phyloP scores from a whole-genome alignment of 2,797 vertebrate species.

The Mus caroli region DNA sequence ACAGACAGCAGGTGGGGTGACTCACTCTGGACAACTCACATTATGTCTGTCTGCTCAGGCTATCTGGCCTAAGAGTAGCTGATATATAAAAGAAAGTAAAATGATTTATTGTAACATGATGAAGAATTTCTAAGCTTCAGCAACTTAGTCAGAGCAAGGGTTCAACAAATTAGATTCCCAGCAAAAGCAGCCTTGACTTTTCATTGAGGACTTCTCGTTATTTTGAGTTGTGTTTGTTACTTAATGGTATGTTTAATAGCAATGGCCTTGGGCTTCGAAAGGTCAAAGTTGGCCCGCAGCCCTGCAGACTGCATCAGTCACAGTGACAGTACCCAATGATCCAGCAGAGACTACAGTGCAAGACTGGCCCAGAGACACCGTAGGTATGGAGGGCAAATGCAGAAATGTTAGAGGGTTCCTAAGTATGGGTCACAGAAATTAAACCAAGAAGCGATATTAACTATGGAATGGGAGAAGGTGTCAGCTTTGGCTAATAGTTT shows the following conservation, averaged over 20 bases:
- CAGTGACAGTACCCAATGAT: conserved; percentile 94
- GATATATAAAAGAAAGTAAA: conserved; percentile 99
- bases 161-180: conserved; percentile 97
- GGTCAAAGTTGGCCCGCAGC: conserved; percentile 93
- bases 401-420: conserved; percentile 94
- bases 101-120: conserved; percentile 99
- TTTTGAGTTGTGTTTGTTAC: conserved; percentile 78
- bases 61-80: conserved; percentile 99
- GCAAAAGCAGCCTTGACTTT: conserved; percentile 92
- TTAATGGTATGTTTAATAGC: conserved; percentile 89
- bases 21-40: conserved; percentile 99
- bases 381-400: conserved; percentile 92
- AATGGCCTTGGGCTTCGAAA: conserved; percentile 91
- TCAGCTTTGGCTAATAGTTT: conserved; percentile 87
- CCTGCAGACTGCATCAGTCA: conserved; percentile 95
- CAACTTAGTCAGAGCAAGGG: conserved; percentile 99
- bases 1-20: conserved; percentile 99
- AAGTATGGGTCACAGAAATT: conserved; percentile 93
- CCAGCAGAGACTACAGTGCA: conserved; percentile 89
- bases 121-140: conserved; percentile 96
- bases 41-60: conserved; percentile 99
- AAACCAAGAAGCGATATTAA: conserved; percentile 93
- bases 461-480: conserved; percentile 90
- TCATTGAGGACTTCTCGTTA: conserved; percentile 84
- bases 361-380: conserved; percentile 92